Evolutionary conservation across 2,797 vertebrate species (phyloP).

Genomic region (Alcedo quadribrachys): DNA sequence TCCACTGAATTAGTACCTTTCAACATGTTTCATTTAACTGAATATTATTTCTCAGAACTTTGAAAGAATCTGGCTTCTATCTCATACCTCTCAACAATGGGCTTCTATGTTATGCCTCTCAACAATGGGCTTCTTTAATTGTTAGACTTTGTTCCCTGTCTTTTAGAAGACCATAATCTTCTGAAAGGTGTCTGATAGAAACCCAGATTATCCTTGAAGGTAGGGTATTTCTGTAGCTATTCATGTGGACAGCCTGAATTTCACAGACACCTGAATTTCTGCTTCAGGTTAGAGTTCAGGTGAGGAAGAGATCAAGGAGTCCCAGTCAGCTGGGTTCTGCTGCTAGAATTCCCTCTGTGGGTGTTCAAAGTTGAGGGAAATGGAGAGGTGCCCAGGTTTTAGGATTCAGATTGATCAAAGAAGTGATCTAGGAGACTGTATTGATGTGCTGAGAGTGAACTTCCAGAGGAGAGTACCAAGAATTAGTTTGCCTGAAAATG

Average conservation of each 20-base stretch:
- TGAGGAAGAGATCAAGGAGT: neutral
- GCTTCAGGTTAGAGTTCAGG: neutral
- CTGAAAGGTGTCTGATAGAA: neutral
- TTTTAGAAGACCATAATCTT: neutral
- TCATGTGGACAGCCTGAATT: neutral
- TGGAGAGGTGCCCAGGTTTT: neutral
- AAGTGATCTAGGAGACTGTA: neutral
- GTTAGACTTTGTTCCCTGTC: neutral
- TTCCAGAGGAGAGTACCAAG: neutral
- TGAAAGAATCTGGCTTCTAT: neutral
- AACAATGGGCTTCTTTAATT: neutral
- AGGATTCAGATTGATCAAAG: neutral
- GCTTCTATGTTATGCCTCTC: neutral
- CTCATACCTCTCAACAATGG: neutral
- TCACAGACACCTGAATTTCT: neutral
- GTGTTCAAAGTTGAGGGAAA: neutral
- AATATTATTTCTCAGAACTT: neutral
- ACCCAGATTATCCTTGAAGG: neutral
- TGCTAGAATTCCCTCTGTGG: neutral
- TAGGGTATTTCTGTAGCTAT: neutral
- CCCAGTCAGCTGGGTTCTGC: neutral
- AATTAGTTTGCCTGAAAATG: neutral
- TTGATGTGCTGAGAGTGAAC: neutral
- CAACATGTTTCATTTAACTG: neutral
- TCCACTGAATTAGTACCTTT: neutral